These are phyloP conservation scores for Gracilinanus agilis DNA, from an alignment of 2,113 vertebrate genomes.

Conservation along the genomic window DNA sequence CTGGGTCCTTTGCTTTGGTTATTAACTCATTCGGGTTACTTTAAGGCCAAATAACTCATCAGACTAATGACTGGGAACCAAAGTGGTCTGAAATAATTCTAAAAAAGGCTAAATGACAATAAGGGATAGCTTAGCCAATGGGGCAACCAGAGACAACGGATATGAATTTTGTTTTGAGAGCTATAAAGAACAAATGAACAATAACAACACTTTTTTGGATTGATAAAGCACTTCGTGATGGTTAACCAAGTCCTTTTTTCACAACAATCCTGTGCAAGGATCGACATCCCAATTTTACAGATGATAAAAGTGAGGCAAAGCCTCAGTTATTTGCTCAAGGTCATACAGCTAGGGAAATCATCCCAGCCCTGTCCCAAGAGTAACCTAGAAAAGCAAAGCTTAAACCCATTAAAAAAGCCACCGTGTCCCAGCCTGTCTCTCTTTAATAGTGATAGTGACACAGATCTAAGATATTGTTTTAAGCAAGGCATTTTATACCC, in stretches of 20 bases:
- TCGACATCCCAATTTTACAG: background rate
- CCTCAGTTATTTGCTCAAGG: background rate
- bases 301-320: background rate
- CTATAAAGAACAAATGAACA: background rate
- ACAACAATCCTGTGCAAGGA: background rate
- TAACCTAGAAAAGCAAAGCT: constrained; percentile 13
- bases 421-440: background rate
- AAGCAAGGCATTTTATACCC: constrained; percentile 25
- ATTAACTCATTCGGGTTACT: background rate
- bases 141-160: background rate
- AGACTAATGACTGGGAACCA: background rate
- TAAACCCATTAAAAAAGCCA: constrained; percentile 5
- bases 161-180: background rate
- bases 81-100: background rate
- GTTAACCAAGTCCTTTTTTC: background rate
- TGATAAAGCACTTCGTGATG: background rate
- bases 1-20: background rate
- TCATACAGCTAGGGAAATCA: background rate
- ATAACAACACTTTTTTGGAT: background rate
- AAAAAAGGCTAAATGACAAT: background rate
- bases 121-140: background rate
- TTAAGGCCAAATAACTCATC: background rate
- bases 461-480: background rate
- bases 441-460: background rate
- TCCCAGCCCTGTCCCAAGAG: background rate